phyloP scores from a whole-genome alignment of 2,888 invertebrate species.

The Gisinianus flammeolus region DNA sequence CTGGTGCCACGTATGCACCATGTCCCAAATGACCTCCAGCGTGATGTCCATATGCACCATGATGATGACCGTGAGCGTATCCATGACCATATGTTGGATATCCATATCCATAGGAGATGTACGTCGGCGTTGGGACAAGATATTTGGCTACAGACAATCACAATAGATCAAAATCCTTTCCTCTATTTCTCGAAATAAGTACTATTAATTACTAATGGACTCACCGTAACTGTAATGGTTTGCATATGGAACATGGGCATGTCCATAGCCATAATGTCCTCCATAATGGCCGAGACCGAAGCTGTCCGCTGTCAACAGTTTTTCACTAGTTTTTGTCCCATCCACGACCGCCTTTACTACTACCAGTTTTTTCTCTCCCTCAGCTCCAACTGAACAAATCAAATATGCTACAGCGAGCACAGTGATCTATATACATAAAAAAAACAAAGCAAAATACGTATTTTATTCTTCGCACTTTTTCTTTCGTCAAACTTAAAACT shows the following conservation, averaged over 20 bases:
- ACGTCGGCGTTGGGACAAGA: not conserved
- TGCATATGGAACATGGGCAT: not conserved
- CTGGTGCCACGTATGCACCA: not conserved
- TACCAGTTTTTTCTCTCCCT: too few species aligned
- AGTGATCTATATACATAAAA: too few species aligned
- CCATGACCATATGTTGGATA: not conserved
- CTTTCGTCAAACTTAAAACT: too few species aligned
- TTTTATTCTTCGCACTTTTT: too few species aligned
- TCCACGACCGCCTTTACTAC: too few species aligned
- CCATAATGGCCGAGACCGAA: not conserved
- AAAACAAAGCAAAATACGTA: too few species aligned
- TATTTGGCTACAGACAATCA: not conserved
- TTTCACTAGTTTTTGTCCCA: not conserved
- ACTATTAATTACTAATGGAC: not conserved
- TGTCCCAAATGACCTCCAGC: not conserved
- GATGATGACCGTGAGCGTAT: not conserved
- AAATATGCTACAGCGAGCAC: too few species aligned
- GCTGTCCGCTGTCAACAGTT: not conserved
- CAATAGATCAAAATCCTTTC: not conserved
- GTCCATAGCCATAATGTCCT: not conserved
- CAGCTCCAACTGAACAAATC: too few species aligned
- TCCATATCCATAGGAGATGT: not conserved
- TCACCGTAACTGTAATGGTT: conserved; percentile 1
- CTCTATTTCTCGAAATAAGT: not conserved
- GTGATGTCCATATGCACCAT: not conserved